Conservation (phyloP, 1,140 invertebrate genomes). For the Drosophila parabipectinata region DNA sequence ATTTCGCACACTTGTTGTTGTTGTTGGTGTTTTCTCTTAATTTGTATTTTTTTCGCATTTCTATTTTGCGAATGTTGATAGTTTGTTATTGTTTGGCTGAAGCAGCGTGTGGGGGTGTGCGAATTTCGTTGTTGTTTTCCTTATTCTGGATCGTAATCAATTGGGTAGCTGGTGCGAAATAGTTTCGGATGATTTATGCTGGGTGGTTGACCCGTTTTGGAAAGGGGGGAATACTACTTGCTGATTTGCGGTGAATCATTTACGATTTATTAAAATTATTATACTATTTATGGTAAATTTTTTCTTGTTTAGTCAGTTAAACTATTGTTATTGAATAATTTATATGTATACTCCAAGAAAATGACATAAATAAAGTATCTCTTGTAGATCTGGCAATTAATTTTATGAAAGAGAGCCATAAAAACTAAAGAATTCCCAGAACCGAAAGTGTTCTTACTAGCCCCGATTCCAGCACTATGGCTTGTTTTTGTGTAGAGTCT, state of each 20-base stretch:
- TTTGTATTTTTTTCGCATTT: conserved; percentile 63
- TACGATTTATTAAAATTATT: not conserved
- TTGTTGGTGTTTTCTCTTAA: conserved; percentile 21
- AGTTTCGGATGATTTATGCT: conserved; percentile 45
- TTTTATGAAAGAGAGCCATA: not conserved
- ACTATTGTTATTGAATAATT: too few relatives aligned
- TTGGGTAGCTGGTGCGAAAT: conserved; percentile 35
- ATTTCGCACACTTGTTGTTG: conserved; percentile 54
- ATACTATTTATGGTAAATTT: not conserved
- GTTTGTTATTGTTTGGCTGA: conserved; percentile 50
- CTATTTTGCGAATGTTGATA: conserved; percentile 66
- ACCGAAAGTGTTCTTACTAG: conserved; percentile 47
- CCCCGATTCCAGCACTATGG: conserved; percentile 9
- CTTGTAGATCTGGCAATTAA: not conserved
- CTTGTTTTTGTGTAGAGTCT: conserved; percentile 23
- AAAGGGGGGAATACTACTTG: conserved; percentile 30
- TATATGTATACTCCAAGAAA: too few relatives aligned
- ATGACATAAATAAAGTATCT: not conserved
- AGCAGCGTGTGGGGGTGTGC: conserved; percentile 40
- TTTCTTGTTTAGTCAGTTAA: not conserved
- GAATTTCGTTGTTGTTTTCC: conserved; percentile 39
- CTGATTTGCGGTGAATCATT: conserved; percentile 30
- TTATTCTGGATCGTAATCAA: conserved; percentile 35
- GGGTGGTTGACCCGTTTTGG: conserved; percentile 6
- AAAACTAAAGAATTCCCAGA: conserved; percentile 29